These are phyloP conservation scores for Ectemnius lituratus DNA, from an alignment of 2,888 invertebrate species.

Conservation along the genomic window DNA sequence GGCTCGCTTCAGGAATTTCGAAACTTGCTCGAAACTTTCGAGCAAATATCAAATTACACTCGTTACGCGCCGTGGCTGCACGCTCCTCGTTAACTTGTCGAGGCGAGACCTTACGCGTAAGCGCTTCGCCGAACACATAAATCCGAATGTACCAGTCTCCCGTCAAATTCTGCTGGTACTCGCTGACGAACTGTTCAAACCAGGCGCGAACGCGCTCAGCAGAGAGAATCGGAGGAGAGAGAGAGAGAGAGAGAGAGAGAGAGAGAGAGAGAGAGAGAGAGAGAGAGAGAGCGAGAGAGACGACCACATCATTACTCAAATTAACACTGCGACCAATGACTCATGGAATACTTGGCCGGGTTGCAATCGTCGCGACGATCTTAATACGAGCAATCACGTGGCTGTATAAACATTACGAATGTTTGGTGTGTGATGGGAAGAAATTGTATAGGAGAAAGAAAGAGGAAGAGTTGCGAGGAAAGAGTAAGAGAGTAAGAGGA, in stretches of 20 bases:
- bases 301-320: neutral
- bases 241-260: no score
- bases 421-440: no score
- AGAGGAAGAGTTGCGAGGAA: neutral
- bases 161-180: constrained; percentile 14
- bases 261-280: no score
- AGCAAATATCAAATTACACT: constrained; percentile 44
- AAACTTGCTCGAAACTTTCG: constrained; percentile 25
- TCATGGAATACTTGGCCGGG: neutral
- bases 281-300: no score
- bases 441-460: no score
- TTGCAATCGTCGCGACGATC: neutral
- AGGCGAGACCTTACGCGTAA: constrained; percentile 18
- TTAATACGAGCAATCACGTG: neutral
- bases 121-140: constrained; percentile 30
- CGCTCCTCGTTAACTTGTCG: constrained; percentile 37
- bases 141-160: constrained; percentile 3
- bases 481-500: neutral
- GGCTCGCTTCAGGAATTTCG: constrained; percentile 36
- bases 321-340: neutral
- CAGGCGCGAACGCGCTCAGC: neutral
- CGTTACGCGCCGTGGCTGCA: constrained; percentile 16
- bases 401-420: neutral
- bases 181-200: constrained; percentile 15
- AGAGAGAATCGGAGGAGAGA: neutral